Evolutionary conservation across 2,113 vertebrate species (phyloP).

Genomic region (Ibidorhyncha struthersii): DNA sequence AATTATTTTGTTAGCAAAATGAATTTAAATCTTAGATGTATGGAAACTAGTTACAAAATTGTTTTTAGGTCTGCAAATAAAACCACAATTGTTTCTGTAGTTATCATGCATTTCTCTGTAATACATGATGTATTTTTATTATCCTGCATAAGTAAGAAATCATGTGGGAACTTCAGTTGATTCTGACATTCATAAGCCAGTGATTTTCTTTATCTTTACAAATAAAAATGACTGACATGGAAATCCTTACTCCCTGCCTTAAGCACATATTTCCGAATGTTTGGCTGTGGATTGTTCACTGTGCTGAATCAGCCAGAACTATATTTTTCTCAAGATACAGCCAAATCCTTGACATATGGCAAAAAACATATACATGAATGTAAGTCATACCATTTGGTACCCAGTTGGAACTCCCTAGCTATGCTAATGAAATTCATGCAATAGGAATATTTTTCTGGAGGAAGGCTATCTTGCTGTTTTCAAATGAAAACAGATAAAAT

Average conservation of each 20-base stretch:
- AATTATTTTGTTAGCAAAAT: not conserved
- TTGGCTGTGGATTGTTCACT: not conserved
- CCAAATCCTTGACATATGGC: not conserved
- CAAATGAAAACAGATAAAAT: slow-evolving; percentile 5
- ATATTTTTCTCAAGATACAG: not conserved
- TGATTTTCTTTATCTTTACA: not conserved
- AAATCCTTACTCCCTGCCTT: not conserved
- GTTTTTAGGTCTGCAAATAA: not conserved
- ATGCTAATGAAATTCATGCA: not conserved
- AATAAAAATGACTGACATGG: not conserved
- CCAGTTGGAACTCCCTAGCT: not conserved
- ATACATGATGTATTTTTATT: not conserved
- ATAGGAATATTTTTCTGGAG: slow-evolving; percentile 1
- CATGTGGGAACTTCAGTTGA: not conserved
- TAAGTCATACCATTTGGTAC: not conserved
- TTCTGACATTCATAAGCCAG: not conserved
- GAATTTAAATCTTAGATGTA: not conserved
- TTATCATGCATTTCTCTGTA: not conserved
- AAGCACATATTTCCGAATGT: not conserved
- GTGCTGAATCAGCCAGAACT: slow-evolving; percentile 18
- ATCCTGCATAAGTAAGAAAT: not conserved
- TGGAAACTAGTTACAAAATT: not conserved
- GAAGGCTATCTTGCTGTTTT: slow-evolving; percentile 20
- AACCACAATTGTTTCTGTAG: not conserved
- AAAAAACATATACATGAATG: not conserved